Percentiles rank a stretch among this genome's conserved stretches.
Conservation (phyloP, 2,797 vertebrate species). For the Harpagifer antarcticus region DNA sequence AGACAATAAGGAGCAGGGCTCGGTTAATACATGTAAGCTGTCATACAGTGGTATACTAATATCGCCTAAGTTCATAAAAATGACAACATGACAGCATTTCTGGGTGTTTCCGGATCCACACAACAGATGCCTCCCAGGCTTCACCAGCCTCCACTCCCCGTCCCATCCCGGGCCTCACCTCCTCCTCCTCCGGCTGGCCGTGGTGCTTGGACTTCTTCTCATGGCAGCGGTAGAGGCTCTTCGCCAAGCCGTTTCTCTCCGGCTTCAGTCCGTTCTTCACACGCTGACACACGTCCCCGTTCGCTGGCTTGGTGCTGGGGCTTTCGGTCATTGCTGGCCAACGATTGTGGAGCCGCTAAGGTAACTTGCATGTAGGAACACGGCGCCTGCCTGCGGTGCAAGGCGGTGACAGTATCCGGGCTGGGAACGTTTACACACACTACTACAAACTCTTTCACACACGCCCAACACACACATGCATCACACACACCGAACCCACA, state of each 20-base stretch:
- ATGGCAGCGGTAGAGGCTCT: slow-evolving; percentile 63
- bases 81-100: not conserved
- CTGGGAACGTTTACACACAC: slow-evolving; percentile 32
- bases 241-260: slow-evolving; percentile 74
- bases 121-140: slow-evolving; percentile 18
- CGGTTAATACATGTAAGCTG: not conserved
- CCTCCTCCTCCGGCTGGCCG: slow-evolving; percentile 75
- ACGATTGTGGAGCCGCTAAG: slow-evolving; percentile 48
- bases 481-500: slow-evolving; percentile 9
- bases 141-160: slow-evolving; percentile 41
- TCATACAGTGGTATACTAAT: not conserved
- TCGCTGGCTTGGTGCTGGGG: slow-evolving; percentile 68
- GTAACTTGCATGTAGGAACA: slow-evolving; percentile 68
- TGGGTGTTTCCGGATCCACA: slow-evolving; percentile 20
- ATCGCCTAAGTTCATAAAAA: not conserved
- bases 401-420: slow-evolving; percentile 64
- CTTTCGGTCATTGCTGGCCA: slow-evolving; percentile 80
- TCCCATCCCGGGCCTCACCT: slow-evolving; percentile 74
- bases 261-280: slow-evolving; percentile 77
- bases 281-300: slow-evolving; percentile 69
- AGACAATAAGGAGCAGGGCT: not conserved
- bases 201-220: slow-evolving; percentile 49
- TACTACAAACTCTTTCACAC: slow-evolving; percentile 27
- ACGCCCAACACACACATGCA: not conserved
- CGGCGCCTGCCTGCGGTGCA: slow-evolving; percentile 55